phyloP scores from a whole-genome alignment of 2,888 invertebrate genomes.

The Phalangium opilio region DNA sequence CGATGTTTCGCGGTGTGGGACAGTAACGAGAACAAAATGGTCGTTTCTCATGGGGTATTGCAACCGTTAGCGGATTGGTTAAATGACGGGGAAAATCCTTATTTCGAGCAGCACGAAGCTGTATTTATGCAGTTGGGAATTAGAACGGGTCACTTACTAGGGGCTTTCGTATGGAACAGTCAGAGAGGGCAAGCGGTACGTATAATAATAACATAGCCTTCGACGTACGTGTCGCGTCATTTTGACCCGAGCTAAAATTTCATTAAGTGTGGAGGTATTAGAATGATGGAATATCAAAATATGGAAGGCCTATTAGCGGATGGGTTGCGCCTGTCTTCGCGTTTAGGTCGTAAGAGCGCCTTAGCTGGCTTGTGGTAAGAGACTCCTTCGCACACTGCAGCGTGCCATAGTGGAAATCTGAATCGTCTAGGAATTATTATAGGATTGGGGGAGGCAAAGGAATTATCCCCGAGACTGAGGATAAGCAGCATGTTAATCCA shows the following conservation, averaged over 20 bases:
- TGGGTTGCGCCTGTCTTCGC: slow-evolving; percentile 21
- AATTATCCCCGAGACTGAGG: slow-evolving; percentile 21
- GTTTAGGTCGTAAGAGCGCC: slow-evolving; percentile 23
- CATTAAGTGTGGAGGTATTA: slow-evolving; percentile 23
- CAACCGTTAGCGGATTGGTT: slow-evolving; percentile 14
- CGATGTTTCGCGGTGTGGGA: slow-evolving; percentile 12
- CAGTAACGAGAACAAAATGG: slow-evolving; percentile 4
- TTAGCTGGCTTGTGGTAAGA: slow-evolving; percentile 24
- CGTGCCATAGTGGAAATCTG: too few relatives aligned
- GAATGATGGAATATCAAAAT: slow-evolving; percentile 18
- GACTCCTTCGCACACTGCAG: background rate
- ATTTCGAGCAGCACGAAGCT: slow-evolving; percentile 21
- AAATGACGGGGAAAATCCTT: slow-evolving; percentile 4
- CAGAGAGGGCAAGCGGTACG: slow-evolving; percentile 24
- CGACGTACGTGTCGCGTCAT: too few relatives aligned
- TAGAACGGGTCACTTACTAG: slow-evolving; percentile 20
- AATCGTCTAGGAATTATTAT: background rate
- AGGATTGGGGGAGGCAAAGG: slow-evolving; percentile 26
- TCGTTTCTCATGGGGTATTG: slow-evolving; percentile 10
- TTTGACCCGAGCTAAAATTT: background rate
- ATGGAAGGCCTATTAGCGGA: slow-evolving; percentile 21
- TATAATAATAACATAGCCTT: too few relatives aligned
- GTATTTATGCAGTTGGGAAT: slow-evolving; percentile 22
- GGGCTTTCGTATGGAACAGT: slow-evolving; percentile 24
- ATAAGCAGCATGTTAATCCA: slow-evolving; percentile 20